Conservation (phyloP, 2,113 vertebrate genomes). For the Salvelinus namaycush region DNA sequence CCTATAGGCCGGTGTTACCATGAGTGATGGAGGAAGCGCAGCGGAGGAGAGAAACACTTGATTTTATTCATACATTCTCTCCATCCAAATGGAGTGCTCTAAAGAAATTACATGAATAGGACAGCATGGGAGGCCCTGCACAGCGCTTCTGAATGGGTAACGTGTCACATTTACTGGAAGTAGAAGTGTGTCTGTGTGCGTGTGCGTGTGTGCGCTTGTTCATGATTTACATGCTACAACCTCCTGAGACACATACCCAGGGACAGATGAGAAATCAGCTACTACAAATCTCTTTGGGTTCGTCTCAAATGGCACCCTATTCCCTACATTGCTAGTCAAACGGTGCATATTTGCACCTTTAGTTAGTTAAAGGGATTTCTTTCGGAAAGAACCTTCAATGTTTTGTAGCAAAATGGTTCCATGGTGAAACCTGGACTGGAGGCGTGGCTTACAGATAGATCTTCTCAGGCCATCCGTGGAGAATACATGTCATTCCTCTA, state of each 20-base stretch:
- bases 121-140: constrained; percentile 54
- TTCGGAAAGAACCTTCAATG: no score
- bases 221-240: neutral
- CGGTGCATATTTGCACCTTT: no score
- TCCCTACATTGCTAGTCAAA: no score
- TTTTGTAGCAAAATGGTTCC: no score
- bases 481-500: no score
- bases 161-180: constrained; percentile 43
- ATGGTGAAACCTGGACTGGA: no score
- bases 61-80: constrained; percentile 64
- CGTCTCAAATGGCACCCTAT: no score
- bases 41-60: constrained; percentile 28
- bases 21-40: constrained; percentile 23
- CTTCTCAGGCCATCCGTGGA: no score
- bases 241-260: constrained; percentile 13
- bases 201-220: constrained; percentile 12
- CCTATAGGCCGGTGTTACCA: constrained; percentile 7
- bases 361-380: no score
- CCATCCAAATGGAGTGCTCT: constrained; percentile 48
- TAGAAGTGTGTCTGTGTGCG: constrained; percentile 9
- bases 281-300: constrained; percentile 45
- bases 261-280: constrained; percentile 9
- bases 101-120: constrained; percentile 54
- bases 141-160: constrained; percentile 43
- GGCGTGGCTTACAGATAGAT: no score